These are phyloP conservation scores for Tympanuchus pallidicinctus DNA, from an alignment of 2,113 vertebrate genomes.

Conservation along the genomic window DNA sequence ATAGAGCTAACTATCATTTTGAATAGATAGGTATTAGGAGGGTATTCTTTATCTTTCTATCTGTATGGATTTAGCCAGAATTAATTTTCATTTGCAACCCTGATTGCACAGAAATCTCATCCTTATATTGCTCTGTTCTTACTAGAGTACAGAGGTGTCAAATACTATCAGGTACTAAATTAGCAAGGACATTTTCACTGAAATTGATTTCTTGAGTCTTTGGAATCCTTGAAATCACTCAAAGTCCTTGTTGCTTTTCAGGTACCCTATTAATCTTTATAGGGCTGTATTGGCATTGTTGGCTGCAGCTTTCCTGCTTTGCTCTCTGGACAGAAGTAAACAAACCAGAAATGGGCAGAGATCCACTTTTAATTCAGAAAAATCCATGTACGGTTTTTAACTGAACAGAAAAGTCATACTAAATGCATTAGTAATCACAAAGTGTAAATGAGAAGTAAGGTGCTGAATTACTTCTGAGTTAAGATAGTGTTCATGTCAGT, in stretches of 20 bases:
- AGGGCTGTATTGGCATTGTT: slow-evolving; percentile 64
- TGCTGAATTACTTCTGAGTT: background rate
- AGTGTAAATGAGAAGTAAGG: slow-evolving; percentile 21
- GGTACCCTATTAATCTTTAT: slow-evolving; percentile 82
- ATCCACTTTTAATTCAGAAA: slow-evolving; percentile 51
- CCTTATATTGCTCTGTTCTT: slow-evolving; percentile 13
- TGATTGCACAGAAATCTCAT: background rate
- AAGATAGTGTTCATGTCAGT: background rate
- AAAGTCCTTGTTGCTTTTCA: slow-evolving; percentile 76
- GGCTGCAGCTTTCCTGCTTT: slow-evolving; percentile 44
- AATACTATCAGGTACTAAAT: slow-evolving; percentile 75
- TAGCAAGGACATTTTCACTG: slow-evolving; percentile 80
- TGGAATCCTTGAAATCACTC: slow-evolving; percentile 79
- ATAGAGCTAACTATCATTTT: slow-evolving; percentile 18
- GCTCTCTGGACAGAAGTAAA: slow-evolving; percentile 39
- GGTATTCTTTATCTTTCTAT: slow-evolving; percentile 37
- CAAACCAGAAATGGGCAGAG: background rate
- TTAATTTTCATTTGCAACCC: slow-evolving; percentile 49
- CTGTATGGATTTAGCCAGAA: slow-evolving; percentile 4
- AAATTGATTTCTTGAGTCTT: slow-evolving; percentile 82
- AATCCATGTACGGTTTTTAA: slow-evolving; percentile 49
- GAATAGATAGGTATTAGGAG: background rate
- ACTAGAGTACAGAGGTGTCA: slow-evolving; percentile 59
- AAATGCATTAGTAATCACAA: slow-evolving; percentile 52
- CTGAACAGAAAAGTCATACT: slow-evolving; percentile 49